These are phyloP conservation scores for Musca vetustissima DNA, from an alignment of 1,140 invertebrate species.

Conservation along the genomic window DNA sequence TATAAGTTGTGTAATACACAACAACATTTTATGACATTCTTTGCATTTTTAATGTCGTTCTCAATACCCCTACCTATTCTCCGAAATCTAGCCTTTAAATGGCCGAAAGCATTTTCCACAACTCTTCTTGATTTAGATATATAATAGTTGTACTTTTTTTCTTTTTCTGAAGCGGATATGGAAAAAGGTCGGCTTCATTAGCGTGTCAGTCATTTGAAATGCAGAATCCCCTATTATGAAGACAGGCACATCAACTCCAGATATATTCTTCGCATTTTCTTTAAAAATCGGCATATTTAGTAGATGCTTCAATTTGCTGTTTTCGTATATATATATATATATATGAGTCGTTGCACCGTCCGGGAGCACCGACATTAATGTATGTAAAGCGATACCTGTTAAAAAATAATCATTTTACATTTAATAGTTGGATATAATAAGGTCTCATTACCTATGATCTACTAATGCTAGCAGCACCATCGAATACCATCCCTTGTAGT, in stretches of 20 bases:
- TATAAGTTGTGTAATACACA: conserved; percentile 17
- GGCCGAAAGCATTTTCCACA: conserved; percentile 26
- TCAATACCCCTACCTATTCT: conserved; percentile 19
- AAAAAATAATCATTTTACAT: too few relatives aligned
- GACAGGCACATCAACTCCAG: conserved; percentile 7
- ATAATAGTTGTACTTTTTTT: conserved; percentile 17
- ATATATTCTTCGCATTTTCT: neutral
- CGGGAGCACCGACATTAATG: too few relatives aligned
- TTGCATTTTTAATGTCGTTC: conserved; percentile 19
- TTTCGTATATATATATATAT: conserved; percentile 17
- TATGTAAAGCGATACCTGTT: too few relatives aligned
- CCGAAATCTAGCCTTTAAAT: conserved; percentile 20
- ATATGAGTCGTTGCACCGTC: too few relatives aligned
- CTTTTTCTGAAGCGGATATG: neutral
- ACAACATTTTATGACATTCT: conserved; percentile 17
- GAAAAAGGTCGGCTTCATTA: conserved; percentile 24
- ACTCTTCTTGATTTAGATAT: conserved; percentile 20
- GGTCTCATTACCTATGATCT: too few relatives aligned
- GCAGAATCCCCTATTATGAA: conserved; percentile 21
- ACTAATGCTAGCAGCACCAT: too few relatives aligned
- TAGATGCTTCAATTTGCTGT: too few relatives aligned
- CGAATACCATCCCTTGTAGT: too few relatives aligned
- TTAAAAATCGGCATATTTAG: too few relatives aligned
- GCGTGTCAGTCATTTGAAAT: conserved; percentile 6
- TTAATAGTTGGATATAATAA: too few relatives aligned